Base-by-base conservation (phyloP, 2,113 vertebrate species). In the Sakesphorus luctuosus region DNA sequence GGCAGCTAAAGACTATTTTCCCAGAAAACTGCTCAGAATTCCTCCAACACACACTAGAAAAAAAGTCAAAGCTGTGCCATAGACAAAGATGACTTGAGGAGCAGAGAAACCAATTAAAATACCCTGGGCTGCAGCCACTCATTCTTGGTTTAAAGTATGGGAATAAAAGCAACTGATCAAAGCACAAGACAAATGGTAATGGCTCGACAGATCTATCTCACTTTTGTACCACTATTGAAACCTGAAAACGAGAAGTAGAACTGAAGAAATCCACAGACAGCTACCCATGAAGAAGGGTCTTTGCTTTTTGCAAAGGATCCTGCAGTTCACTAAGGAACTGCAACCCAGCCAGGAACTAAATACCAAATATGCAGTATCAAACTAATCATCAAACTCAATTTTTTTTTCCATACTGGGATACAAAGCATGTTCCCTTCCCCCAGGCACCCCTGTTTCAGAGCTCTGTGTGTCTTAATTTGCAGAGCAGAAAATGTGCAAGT, bases 1-100 rank as follows among this genome's bases (percentile, higher is more conserved):
- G 94, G 79, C 84, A 94, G 63, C 80, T 66, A 43, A 87, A 68
- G 77, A 49, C 25, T 61, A 0, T 40, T 93, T 96, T 94, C 86
- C 93, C 78, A 90, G 94, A 94, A 97, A 95, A 91, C 40, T 61
- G 19, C 68, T 91, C 84, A 73, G 67, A 90, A 93, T 89, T 92
- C 91, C 85, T 84, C 73, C 84, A 86, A 83, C 73, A 56, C 52
- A 92, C 11, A 23, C 47, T 23, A 61, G 21, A 6, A 52, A 47
- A 56, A 83, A 66, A 61, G 24, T n/a, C 75, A 71, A 89, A 96
- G 77, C 76, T 96, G 85, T 88, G 56, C 81, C 56, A 62, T 5
- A 88, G 46, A 46, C 43, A 65, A 75, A 61, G 90, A 63, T 62
- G 80, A 87, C 76, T 87, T 55, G 43, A 76, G 63, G 56, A 92